Percentiles rank a stretch among this genome's conserved stretches.
Conservation (phyloP, 2,888 invertebrate genomes). For the Eupeodes luniger region DNA sequence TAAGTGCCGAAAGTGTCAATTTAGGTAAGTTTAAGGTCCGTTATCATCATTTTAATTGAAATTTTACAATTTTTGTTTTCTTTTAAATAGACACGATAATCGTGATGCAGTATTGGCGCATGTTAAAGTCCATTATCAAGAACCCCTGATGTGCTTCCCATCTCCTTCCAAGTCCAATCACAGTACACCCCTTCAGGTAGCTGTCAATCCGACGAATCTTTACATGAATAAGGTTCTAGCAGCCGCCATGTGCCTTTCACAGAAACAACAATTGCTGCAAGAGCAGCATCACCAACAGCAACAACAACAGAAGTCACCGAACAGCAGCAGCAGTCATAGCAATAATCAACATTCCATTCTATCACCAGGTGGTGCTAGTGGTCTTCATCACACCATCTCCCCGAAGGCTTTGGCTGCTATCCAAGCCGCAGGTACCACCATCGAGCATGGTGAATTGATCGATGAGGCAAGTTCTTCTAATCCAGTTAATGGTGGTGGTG, state of each 20-base stretch:
- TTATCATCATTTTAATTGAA: neutral
- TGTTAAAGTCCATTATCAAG: conserved; percentile 87
- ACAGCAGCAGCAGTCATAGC: conserved; percentile 39
- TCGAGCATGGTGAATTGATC: conserved; percentile 84
- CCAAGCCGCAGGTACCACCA: conserved; percentile 81
- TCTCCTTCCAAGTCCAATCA: conserved; percentile 65
- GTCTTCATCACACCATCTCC: conserved; percentile 81
- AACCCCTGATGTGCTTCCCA: conserved; percentile 71
- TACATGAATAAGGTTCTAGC: conserved; percentile 83
- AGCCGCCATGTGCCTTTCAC: conserved; percentile 83
- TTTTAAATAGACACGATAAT: conserved; percentile 87
- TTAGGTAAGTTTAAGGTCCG: conserved; percentile 87
- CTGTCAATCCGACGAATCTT: conserved; percentile 80
- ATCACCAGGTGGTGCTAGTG: conserved; percentile 77
- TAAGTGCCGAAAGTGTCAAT: conserved; percentile 96
- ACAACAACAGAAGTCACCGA: conserved; percentile 64
- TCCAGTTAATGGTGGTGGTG: conserved; percentile 74
- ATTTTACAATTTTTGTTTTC: conserved; percentile 1
- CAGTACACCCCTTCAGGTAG: conserved; percentile 80
- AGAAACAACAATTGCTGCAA: conserved; percentile 72
- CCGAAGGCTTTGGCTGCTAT: conserved; percentile 77
- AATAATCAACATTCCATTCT: conserved; percentile 80
- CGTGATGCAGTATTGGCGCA: conserved; percentile 88
- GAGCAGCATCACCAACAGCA: conserved; percentile 42
- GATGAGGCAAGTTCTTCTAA: conserved; percentile 74